phyloP scores from a whole-genome alignment of 2,797 vertebrate species.

The Nyctalus aviator region DNA sequence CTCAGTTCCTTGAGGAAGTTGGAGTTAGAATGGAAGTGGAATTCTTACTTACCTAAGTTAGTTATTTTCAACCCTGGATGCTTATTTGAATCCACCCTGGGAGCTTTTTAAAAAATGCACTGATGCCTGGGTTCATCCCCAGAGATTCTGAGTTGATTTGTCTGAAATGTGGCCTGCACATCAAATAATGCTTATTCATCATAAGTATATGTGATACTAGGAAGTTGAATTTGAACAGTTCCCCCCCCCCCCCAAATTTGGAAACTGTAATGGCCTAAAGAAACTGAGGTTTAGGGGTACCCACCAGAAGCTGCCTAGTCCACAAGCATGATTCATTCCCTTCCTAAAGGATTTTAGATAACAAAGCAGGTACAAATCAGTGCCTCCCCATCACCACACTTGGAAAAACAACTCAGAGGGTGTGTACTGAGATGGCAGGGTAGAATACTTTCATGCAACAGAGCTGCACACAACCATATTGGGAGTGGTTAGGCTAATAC shows the following conservation, averaged over 20 bases:
- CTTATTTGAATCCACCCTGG: neutral
- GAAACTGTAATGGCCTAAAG: neutral
- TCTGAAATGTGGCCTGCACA: neutral
- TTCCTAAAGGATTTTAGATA: neutral
- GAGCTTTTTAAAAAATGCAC: neutral
- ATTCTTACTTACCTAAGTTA: neutral
- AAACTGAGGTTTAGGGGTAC: neutral
- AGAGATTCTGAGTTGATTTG: neutral
- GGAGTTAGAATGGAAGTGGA: neutral
- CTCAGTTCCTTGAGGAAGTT: neutral
- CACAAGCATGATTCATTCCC: neutral
- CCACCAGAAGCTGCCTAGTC: neutral
- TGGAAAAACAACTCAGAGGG: constrained; percentile 2
- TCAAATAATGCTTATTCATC: neutral
- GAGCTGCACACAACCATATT: neutral
- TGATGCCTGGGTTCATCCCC: neutral
- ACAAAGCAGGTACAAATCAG: neutral
- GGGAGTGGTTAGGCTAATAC: neutral
- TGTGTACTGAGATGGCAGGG: neutral
- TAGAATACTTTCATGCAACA: neutral
- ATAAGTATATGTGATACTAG: neutral
- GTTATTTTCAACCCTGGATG: neutral
- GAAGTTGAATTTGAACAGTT: neutral
- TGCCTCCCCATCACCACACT: neutral
- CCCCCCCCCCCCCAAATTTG: neutral